These are phyloP conservation scores for Thamnophis sirtalis DNA, from an alignment of 2,113 vertebrate genomes.

Conservation along the genomic window DNA sequence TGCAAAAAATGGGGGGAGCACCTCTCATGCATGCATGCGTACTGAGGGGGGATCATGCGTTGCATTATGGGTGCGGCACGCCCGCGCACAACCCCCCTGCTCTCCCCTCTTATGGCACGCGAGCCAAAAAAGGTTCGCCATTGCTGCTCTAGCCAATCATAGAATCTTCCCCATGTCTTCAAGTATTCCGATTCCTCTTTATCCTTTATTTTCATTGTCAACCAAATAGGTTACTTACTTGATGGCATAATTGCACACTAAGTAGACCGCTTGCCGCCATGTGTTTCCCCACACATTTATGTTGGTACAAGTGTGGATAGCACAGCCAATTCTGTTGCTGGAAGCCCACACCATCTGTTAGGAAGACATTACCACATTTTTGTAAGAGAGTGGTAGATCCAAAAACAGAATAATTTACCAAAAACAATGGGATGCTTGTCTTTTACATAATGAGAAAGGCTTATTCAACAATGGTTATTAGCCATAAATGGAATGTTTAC, in stretches of 20 bases:
- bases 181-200: no score
- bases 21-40: no score
- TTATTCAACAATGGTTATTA: not conserved
- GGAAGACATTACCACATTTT: slow-evolving; percentile 11
- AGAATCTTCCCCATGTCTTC: no score
- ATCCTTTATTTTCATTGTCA: no score
- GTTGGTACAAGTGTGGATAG: slow-evolving; percentile 76
- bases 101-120: no score
- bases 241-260: slow-evolving; percentile 91
- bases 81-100: no score
- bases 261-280: slow-evolving; percentile 74
- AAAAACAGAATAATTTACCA: not conserved
- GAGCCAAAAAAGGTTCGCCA: no score
- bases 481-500: not conserved
- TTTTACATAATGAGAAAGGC: not conserved
- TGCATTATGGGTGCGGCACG: no score
- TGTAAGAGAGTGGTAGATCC: not conserved
- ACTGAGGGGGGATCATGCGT: no score
- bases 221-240: slow-evolving; percentile 73
- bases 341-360: slow-evolving; percentile 91
- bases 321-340: slow-evolving; percentile 83
- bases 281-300: slow-evolving; percentile 78
- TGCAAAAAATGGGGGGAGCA: no score
- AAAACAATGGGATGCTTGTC: not conserved
- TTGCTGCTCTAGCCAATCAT: no score